Base-by-base conservation (phyloP, 1,140 invertebrate species). In the Brachionus angularis region DNA sequence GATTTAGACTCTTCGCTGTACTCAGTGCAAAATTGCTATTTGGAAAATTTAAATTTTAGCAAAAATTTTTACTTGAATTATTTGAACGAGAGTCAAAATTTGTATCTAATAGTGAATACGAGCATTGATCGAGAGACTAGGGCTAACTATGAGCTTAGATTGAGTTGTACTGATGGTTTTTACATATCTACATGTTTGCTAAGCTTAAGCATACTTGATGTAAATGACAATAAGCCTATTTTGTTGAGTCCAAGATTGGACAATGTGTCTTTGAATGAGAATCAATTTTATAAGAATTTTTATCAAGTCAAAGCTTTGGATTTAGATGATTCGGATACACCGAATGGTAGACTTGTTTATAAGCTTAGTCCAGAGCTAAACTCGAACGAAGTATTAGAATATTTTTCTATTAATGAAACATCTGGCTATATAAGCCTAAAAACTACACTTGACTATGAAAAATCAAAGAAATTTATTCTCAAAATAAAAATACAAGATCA, bases 201-300 rank as follows among this genome's bases (percentile, higher is more conserved):
- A 23, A 58, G 39, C 18, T 58, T 34, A 33, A 39, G 53, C 14
- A 39, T 4, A 14, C 33, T 39, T 39, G 39, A 36, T 21, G 5
- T 14, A n/a, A 47, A 21, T 0, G 21, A 23, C 10, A 50, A 21
- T 23, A 8, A 67, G 25, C 8, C 39, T 8, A 44, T 25, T 3
- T 34, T 67, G 16, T 18, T 67, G 0, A 50, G 62, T 67, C 29
- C 27, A 34, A 27, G 62, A 67, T 21, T 34, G 39, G 62, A 67
- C 42, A 67, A 67, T 47, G 42, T 67, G 8, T 42, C 62, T 2
- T 67, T n/a, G 12, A 47, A 47, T 36, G 14, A 47, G n/a, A 31
- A 27, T 12, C 27, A 67, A 31, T 14, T 14, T n/a, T 67, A 47
- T 18, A 67, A 50, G 8, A 64, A 18, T 29, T 46, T 67, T n/a